phyloP scores from a whole-genome alignment of 2,797 vertebrate species.

The Atherinosoma microstoma region DNA sequence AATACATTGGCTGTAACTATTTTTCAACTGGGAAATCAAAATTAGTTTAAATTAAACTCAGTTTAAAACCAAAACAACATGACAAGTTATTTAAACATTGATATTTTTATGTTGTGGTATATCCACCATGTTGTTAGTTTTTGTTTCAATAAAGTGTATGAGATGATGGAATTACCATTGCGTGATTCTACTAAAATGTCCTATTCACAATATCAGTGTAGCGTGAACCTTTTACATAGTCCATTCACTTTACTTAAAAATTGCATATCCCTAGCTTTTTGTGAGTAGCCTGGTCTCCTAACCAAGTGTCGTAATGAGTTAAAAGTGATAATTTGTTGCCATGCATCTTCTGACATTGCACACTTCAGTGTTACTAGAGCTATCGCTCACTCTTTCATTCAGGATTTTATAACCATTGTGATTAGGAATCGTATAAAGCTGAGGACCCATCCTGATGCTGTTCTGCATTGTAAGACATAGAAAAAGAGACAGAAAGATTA shows the following conservation, averaged over 20 bases:
- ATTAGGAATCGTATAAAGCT: conserved; percentile 56
- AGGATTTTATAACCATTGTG: conserved; percentile 54
- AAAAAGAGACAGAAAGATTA: conserved; percentile 20
- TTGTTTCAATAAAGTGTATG: no score
- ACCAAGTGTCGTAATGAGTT: neutral
- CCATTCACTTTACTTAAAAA: no score
- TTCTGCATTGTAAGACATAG: conserved; percentile 41
- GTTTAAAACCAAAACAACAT: no score
- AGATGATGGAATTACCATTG: no score
- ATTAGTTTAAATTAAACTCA: no score
- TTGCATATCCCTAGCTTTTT: neutral
- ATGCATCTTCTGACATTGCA: conserved; percentile 8
- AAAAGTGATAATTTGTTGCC: neutral
- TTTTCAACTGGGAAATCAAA: no score
- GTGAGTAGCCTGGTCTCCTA: neutral
- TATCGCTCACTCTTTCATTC: conserved; percentile 34
- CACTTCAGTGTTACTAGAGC: conserved; percentile 35
- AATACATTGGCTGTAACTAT: no score
- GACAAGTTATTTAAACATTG: no score
- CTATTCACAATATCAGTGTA: no score
- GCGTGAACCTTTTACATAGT: neutral
- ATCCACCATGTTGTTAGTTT: no score
- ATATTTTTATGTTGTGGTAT: no score
- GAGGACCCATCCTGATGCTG: conserved; percentile 43
- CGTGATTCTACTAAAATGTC: no score